Percentiles rank a stretch among this genome's conserved stretches.
These are phyloP conservation scores for Lasioglossum malachurum DNA, from an alignment of 2,888 invertebrate species.

Conservation along the genomic window DNA sequence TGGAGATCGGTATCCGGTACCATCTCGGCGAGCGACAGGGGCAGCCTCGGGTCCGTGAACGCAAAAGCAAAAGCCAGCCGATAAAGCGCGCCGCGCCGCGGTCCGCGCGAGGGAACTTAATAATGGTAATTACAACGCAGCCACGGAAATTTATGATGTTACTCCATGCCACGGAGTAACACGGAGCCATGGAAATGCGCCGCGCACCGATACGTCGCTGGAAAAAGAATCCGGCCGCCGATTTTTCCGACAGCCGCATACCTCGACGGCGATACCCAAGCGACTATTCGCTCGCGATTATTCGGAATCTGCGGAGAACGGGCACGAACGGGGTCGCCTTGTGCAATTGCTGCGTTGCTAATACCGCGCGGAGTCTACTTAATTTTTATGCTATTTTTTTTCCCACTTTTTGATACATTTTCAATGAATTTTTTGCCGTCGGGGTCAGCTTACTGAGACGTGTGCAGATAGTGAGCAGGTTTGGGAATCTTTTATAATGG, in stretches of 20 bases:
- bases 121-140: constrained; percentile 70
- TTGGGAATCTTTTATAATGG: neutral
- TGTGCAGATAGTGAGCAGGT: neutral
- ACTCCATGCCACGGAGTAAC: constrained; percentile 25
- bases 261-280: constrained; percentile 26
- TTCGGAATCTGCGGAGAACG: constrained; percentile 27
- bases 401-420: neutral
- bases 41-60: constrained; percentile 42
- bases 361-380: neutral
- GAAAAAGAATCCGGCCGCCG: constrained; percentile 25
- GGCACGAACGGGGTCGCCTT: constrained; percentile 22
- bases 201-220: neutral
- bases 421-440: neutral
- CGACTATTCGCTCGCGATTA: constrained; percentile 40
- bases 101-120: constrained; percentile 61
- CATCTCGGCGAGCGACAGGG: constrained; percentile 53
- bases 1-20: constrained; percentile 56
- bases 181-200: constrained; percentile 41
- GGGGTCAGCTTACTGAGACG: neutral
- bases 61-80: constrained; percentile 31
- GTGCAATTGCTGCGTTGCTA: neutral
- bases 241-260: constrained; percentile 38
- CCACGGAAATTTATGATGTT: constrained; percentile 65
- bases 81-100: constrained; percentile 56
- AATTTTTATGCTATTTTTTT: neutral